Evolutionary conservation across 2,888 invertebrate species (phyloP).

Genomic region (Malacosoma neustria): DNA sequence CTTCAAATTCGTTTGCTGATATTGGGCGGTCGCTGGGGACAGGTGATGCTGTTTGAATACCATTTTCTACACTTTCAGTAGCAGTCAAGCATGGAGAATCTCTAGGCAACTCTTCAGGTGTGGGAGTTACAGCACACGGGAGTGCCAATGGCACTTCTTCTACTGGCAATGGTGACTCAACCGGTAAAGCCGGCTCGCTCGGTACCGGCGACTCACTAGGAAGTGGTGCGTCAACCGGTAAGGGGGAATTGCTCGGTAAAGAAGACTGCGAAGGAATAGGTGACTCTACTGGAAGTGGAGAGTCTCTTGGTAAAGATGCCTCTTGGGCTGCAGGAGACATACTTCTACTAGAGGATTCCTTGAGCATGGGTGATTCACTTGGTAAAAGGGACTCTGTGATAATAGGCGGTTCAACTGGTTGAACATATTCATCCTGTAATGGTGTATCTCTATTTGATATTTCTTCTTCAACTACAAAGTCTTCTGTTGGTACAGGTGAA

Average conservation of each 20-base stretch:
- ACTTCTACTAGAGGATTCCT: constrained; percentile 4
- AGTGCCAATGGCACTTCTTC: not conserved
- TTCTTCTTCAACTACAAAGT: not conserved
- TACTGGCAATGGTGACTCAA: constrained; percentile 8
- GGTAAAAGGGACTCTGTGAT: constrained; percentile 7
- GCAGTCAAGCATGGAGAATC: not conserved
- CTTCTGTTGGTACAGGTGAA: constrained; percentile 4
- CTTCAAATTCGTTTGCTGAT: constrained; percentile 4
- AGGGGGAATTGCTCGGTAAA: constrained; percentile 8
- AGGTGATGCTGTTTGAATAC: not conserved
- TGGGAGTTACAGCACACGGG: not conserved
- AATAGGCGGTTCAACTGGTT: constrained; percentile 14
- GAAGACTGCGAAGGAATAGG: constrained; percentile 3
- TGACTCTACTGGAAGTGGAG: constrained; percentile 1
- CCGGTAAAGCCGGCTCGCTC: constrained; percentile 12
- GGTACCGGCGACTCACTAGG: constrained; percentile 9
- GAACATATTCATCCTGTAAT: not conserved
- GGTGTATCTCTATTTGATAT: not conserved
- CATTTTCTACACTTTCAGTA: constrained; percentile 1
- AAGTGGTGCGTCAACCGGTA: constrained; percentile 10
- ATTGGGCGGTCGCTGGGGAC: constrained; percentile 7
- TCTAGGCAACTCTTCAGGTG: too few species aligned
- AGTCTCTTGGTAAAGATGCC: constrained; percentile 12
- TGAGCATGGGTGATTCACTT: not conserved
- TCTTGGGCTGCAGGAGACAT: constrained; percentile 8